Conservation (phyloP, 2,797 vertebrate species). For the Falco cherrug region DNA sequence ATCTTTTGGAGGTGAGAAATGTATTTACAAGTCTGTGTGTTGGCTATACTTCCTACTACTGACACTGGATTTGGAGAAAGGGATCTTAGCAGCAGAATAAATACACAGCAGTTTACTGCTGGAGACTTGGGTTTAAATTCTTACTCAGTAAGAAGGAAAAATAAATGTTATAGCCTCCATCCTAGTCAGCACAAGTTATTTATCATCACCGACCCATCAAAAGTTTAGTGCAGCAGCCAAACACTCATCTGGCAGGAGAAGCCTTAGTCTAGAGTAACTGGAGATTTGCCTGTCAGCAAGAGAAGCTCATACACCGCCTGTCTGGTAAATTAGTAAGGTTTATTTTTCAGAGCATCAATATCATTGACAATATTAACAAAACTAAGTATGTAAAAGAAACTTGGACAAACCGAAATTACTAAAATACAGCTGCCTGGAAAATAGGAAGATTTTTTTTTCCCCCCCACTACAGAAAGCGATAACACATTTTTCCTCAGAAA, state of each 20-base stretch:
- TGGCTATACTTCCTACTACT: not conserved
- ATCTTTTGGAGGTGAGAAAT: not conserved
- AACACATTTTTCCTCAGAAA: not conserved
- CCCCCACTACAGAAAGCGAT: not conserved
- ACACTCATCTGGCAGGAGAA: not conserved
- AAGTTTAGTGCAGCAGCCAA: conserved; percentile 14
- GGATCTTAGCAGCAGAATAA: not conserved
- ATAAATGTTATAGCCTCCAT: not conserved
- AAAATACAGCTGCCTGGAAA: not conserved
- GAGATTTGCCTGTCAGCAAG: not conserved
- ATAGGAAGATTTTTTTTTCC: not conserved
- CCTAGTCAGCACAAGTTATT: conserved; percentile 3
- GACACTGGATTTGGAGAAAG: not conserved
- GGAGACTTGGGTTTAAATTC: not conserved
- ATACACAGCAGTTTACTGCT: not conserved
- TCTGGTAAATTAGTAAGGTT: not conserved
- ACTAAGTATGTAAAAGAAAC: not conserved
- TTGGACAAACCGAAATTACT: not conserved
- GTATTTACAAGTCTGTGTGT: not conserved
- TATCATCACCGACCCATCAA: not conserved
- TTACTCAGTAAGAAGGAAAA: not conserved
- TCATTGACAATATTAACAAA: not conserved
- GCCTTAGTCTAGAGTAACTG: not conserved
- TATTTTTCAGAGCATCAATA: not conserved
- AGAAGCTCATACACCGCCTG: not conserved